Percentiles rank a stretch among this genome's conserved stretches.
Conservation (phyloP, 2,797 vertebrate genomes). For the Scomberomorus guttatus region DNA sequence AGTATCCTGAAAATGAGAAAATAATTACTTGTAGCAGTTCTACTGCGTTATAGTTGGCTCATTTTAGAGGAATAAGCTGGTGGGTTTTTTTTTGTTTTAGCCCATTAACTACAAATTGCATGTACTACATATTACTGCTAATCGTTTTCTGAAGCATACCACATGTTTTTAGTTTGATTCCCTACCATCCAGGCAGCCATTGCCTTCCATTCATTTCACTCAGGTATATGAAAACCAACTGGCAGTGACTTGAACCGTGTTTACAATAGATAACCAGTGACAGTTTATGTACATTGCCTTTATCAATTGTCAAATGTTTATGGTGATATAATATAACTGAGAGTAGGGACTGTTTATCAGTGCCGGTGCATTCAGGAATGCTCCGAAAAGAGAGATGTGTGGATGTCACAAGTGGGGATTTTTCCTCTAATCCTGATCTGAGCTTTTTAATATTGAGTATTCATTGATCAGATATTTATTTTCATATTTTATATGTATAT, state of each 20-base stretch:
- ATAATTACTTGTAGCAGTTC: conserved; percentile 12
- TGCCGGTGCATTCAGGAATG: background rate
- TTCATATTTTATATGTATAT: background rate
- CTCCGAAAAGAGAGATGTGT: background rate
- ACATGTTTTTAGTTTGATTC: conserved; percentile 9
- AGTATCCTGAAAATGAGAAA: conserved; percentile 1
- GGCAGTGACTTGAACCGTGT: background rate
- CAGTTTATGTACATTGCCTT: background rate
- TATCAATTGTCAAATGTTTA: background rate
- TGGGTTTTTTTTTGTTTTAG: conserved; percentile 27
- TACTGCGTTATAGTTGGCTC: background rate
- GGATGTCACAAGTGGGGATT: background rate
- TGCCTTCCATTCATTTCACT: conserved; percentile 7
- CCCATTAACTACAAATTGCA: conserved; percentile 29
- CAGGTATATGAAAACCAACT: background rate
- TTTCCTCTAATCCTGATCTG: background rate
- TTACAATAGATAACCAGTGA: background rate
- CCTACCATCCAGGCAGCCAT: background rate
- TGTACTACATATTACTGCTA: background rate
- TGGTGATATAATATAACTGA: background rate
- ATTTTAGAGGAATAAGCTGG: conserved; percentile 19
- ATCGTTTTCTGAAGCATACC: conserved; percentile 6
- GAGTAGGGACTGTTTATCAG: background rate
- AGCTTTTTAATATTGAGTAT: too few species aligned
- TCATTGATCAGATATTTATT: background rate